phyloP scores from a whole-genome alignment of 2,113 vertebrate species.

The Eurystomus gularis region DNA sequence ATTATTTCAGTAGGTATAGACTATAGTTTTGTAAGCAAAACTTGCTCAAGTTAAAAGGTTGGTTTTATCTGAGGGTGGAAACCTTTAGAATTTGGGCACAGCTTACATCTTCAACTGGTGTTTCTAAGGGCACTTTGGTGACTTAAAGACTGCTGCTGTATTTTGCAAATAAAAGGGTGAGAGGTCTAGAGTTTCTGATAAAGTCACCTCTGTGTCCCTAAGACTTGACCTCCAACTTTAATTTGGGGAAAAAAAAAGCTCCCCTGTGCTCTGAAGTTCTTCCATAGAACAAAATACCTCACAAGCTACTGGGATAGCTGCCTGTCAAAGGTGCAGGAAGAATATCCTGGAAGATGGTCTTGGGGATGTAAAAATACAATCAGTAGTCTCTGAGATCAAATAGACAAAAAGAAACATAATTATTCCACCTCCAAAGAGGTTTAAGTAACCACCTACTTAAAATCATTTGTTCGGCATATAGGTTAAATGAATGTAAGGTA shows the following conservation, averaged over 20 bases:
- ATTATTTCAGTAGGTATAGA: background rate
- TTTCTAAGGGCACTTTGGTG: background rate
- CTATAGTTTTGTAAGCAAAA: background rate
- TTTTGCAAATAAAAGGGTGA: background rate
- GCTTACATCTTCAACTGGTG: background rate
- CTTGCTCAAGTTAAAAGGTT: background rate
- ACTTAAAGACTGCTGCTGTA: background rate
- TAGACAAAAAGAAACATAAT: background rate
- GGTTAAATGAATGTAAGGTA: background rate
- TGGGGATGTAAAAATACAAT: background rate
- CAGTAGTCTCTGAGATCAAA: background rate
- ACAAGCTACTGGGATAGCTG: background rate
- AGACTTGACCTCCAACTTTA: background rate
- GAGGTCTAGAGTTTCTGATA: background rate
- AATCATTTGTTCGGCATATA: background rate
- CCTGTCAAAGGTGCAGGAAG: background rate
- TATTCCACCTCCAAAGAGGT: background rate
- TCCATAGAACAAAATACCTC: background rate
- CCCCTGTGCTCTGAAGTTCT: background rate
- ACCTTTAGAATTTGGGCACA: background rate
- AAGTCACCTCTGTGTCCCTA: background rate
- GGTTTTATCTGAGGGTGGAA: background rate
- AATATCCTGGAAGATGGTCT: background rate
- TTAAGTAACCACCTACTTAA: background rate
- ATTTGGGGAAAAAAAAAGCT: background rate